Evolutionary conservation across 1,140 invertebrate species (phyloP), one percentile per base, ranked within the genome.

Genomic region (Bombus sibiricus): DNA sequence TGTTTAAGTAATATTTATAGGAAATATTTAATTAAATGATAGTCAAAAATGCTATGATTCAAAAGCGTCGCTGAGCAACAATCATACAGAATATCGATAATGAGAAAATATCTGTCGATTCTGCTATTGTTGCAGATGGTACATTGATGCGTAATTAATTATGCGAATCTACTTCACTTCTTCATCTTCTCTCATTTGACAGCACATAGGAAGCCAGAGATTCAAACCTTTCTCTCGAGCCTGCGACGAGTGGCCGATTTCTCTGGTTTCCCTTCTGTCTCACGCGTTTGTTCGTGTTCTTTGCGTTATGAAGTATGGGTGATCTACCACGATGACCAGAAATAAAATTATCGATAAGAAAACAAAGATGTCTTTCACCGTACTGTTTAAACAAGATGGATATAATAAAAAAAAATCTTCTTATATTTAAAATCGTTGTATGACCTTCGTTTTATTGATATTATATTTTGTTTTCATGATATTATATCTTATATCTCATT

Each of bases 141-240:
- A 62, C 57, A 39, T 47, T 72, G 72, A 53, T 39, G 59, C 41
- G n/a, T 66, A 83, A 86, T 86, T 69, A 73, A 86, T 86, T 83
- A 86, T 47, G 43, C 57, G 25, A 53, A 59, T 47, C 37, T 59
- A 57, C 22, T 72, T 85, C 59, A 62, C 68, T 53, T 53, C 47
- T 53, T 53, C 32, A n/a, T 69, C 57, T 83, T 71, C 68, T n/a
- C 66, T 78, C 74, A 34, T 47, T 53, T 9, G 66, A 28, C 22
- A 37, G 32, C 64, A 39, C 15, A 4, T 3, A 68, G 5, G 32
- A 68, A 32, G 64, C 15, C 64, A 37, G 59, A 81, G 59, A 81
- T 43, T 41, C 59, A 78, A 41, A 25, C 85, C 39, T 72, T 74
- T 72, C 66, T 83, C 74, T 86, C 41, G 43, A 13, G 15, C 15